These are phyloP conservation scores for Sesia apiformis DNA, from an alignment of 2,888 invertebrate genomes.

Conservation along the genomic window DNA sequence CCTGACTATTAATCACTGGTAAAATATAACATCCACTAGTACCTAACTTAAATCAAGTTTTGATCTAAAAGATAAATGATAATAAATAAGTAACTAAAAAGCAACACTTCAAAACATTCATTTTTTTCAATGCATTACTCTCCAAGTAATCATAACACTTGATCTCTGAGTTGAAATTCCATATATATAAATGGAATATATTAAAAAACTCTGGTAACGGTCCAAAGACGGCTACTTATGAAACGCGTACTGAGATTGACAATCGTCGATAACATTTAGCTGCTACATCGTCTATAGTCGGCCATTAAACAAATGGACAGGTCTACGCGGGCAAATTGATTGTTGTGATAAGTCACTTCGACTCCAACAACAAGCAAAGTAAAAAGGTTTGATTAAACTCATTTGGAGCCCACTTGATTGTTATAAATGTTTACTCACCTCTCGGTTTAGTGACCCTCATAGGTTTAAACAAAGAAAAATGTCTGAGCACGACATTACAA, in stretches of 20 bases:
- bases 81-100: slow-evolving; percentile 17
- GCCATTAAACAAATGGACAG: slow-evolving; percentile 69
- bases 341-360: slow-evolving; percentile 59
- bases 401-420: background rate
- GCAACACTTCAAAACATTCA: slow-evolving; percentile 22
- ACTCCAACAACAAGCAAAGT: slow-evolving; percentile 20
- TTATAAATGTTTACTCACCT: background rate
- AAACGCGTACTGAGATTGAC: slow-evolving; percentile 54
- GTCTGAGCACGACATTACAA: too few relatives aligned
- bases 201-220: slow-evolving; percentile 15
- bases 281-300: slow-evolving; percentile 46
- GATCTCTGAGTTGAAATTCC: slow-evolving; percentile 36
- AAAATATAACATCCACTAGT: too few relatives aligned
- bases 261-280: slow-evolving; percentile 63
- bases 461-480: background rate
- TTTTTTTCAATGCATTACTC: slow-evolving; percentile 32
- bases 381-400: background rate
- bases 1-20: too few relatives aligned
- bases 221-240: slow-evolving; percentile 35
- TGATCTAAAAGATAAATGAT: background rate
- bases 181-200: slow-evolving; percentile 22
- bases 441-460: background rate
- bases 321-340: slow-evolving; percentile 55
- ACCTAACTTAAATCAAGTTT: background rate
- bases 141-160: slow-evolving; percentile 23